Conservation (phyloP, 2,797 vertebrate species). For the Coilia nasus region DNA sequence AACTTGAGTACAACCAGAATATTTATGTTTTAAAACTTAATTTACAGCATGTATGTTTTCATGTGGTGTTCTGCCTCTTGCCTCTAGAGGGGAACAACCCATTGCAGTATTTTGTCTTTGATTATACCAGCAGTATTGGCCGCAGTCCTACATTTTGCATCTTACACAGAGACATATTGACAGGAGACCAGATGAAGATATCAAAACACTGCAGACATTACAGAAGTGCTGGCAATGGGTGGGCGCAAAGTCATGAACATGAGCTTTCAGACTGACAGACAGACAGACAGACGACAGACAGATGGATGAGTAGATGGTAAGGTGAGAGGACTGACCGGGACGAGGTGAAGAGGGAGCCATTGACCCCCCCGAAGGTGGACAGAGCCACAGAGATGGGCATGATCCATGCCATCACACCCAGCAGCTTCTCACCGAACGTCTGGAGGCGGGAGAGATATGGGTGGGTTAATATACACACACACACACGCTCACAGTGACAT, state of each 20-base stretch:
- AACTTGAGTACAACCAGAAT: no score
- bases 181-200: neutral
- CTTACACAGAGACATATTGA: neutral
- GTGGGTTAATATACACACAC: conserved; percentile 2
- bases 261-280: neutral
- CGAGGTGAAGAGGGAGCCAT: conserved; percentile 93
- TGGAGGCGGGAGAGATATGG: conserved; percentile 60
- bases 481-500: neutral
- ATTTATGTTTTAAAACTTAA: no score
- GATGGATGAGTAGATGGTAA: neutral
- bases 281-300: neutral
- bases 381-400: conserved; percentile 96
- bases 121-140: no score
- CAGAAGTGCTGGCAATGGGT: neutral
- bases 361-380: conserved; percentile 93
- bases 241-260: neutral
- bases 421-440: conserved; percentile 93
- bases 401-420: conserved; percentile 93
- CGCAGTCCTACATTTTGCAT: no score
- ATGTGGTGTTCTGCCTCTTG: no score
- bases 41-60: no score
- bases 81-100: no score
- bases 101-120: no score
- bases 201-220: neutral
- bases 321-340: conserved; percentile 79